Base-by-base conservation (phyloP, 92 coral and sea anemone genomes). In the Pocillopora grandis region DNA sequence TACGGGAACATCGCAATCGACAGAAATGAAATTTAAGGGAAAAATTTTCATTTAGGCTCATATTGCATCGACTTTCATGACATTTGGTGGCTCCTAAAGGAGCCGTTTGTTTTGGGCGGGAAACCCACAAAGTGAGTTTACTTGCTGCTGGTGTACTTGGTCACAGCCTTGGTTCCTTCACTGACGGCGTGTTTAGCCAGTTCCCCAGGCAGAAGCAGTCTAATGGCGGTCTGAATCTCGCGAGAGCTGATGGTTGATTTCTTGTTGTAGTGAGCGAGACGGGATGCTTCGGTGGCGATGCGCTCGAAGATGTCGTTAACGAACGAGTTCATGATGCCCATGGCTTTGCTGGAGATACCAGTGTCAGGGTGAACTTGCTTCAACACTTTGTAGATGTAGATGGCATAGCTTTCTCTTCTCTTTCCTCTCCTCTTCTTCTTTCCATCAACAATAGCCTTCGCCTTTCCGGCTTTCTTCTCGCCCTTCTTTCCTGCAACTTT, bases 111-210 rank as follows among this genome's bases (percentile, higher is more conserved):
- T 86, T 86, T 85, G 62, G 87, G 78, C 78, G 78, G 37, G 78
- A 74, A 74, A 74, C 78, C 63, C 78, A 27, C 78, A 70, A 0
- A 20, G 69, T 23, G 85, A 83, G 86, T 92, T 90, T 88, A 95
- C 92, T 95, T 95, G 95, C 95, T 93, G 90, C 98, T 93, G 62
- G 98, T 95, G 94, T 90, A 95, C 78, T 95, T 95, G 79, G 98
- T 95, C 85, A 95, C 98, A 31, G 98, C 98, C 87, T 94, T 94
- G 90, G 98, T 94, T 75, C 98, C 98, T 83, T 94, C 98, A 67
- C 98, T 94, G 79, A 94, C 96, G 33, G 98, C 98, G 92, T 95
- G 98, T 75, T 95, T 95, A 66, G 98, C 98, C 90, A 95, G 91
- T 76, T 95, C 98, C 80, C 98, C 98, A 48, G 93, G 93, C 0